Conservation (phyloP, 2,113 vertebrate species). For the Triplophysa tibetana region DNA sequence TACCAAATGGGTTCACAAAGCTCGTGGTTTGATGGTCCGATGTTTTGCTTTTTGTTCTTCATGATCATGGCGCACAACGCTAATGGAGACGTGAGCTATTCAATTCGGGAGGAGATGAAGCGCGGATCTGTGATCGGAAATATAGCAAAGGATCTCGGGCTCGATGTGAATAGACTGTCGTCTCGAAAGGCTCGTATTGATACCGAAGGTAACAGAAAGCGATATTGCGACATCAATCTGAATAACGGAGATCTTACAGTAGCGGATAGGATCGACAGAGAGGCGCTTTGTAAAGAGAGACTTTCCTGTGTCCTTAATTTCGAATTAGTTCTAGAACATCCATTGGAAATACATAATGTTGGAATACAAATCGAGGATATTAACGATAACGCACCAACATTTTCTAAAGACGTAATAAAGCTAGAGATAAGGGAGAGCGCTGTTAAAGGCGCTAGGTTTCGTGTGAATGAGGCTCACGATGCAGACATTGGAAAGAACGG, state of each 20-base stretch:
- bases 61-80: constrained; percentile 55
- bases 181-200: constrained; percentile 55
- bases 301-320: constrained; percentile 63
- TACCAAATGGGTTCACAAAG: not conserved
- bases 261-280: constrained; percentile 59
- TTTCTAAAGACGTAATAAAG: constrained; percentile 50
- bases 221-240: constrained; percentile 57
- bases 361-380: constrained; percentile 68
- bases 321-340: constrained; percentile 63
- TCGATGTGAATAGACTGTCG: constrained; percentile 59
- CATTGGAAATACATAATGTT: constrained; percentile 56
- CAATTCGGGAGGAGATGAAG: constrained; percentile 70
- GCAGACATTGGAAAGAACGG: constrained; percentile 62
- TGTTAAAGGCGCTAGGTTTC: constrained; percentile 57
- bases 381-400: constrained; percentile 74
- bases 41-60: constrained; percentile 5
- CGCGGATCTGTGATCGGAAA: constrained; percentile 69
- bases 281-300: constrained; percentile 66
- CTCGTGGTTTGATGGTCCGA: constrained; percentile 36
- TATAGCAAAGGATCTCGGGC: constrained; percentile 67
- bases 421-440: constrained; percentile 66
- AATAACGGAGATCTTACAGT: constrained; percentile 59
- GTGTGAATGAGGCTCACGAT: constrained; percentile 64
- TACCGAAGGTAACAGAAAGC: constrained; percentile 32
- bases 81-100: constrained; percentile 64